These are phyloP conservation scores for Scomber colias DNA, from an alignment of 2,113 vertebrate genomes.

Conservation along the genomic window DNA sequence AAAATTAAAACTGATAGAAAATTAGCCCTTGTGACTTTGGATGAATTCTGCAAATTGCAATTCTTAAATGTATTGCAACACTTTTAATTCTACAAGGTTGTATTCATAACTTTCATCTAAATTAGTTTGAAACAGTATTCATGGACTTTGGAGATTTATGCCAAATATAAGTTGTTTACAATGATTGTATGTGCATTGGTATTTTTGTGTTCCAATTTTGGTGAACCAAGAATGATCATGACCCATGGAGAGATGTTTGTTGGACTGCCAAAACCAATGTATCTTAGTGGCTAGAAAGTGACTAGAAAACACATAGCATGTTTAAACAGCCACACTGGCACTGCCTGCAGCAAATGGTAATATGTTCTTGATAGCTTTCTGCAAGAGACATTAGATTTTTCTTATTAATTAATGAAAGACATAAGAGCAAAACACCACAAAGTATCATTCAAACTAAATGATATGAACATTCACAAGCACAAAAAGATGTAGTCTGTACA, in stretches of 20 bases:
- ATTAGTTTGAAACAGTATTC: not conserved
- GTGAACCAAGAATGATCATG: not conserved
- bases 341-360: not conserved
- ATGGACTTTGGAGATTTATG: not conserved
- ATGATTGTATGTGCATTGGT: not conserved
- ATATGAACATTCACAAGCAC: slow-evolving; percentile 20
- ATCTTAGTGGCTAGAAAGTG: too few species aligned
- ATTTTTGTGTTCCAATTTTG: not conserved
- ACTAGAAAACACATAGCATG: not conserved
- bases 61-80: not conserved
- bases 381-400: too few species aligned
- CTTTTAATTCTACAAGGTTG: not conserved
- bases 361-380: not conserved
- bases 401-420: slow-evolving; percentile 5
- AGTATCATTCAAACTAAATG: slow-evolving; percentile 5
- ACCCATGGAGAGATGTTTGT: not conserved
- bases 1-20: too few species aligned
- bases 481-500: not conserved
- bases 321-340: not conserved
- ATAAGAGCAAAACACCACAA: not conserved
- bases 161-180: not conserved
- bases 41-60: too few species aligned
- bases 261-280: not conserved
- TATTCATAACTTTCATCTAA: not conserved
- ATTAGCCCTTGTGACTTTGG: too few species aligned